Evolutionary conservation across 2,797 vertebrate species (phyloP), one percentile per base, ranked within the genome.

Genomic region (Trichosurus vulpecula): DNA sequence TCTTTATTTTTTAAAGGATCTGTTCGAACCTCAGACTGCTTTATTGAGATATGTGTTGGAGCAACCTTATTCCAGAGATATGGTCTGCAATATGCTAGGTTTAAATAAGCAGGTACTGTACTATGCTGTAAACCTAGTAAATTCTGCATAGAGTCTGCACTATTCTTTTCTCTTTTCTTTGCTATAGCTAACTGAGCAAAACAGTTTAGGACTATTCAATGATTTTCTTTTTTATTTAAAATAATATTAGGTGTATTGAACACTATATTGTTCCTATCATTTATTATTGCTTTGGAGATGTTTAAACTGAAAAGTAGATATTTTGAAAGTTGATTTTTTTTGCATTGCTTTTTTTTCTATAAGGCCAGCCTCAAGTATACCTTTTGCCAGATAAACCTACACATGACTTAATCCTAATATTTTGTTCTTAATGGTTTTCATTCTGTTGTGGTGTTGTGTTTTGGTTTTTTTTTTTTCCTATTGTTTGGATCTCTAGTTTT

Each of bases 11-110:
- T 98, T 97, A 93, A 98, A 99, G 99, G 99, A 99, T 98, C 99
- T 99, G 93, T 99, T 99, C 99, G 99, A 99, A 98, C 99, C 99
- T 1, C 99, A 99, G 99, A 99, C 99, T 41, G 99, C 99, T 96
- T 98, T 99, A 97, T 99, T 99, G 98, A 99, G 99, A 98, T 99
- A 99, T 90, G 99, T 99, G 96, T 98, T 99, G 98, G 99, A 99
- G 96, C 99, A 99, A 97, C 99, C 99, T 30, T 99, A 99, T 98
- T 99, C 99, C 93, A 99, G 99, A 98, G 99, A 99, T 98, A 99
- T 99, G 99, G 99, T 99, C 98, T 99, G 99, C 99, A 99, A 99
- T 99, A 99, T 99, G 99, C 99, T 99, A 98, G 99, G 99, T 98
- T 99, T 99, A 98, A 99, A 99, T 98, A 99, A 99, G 98, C 99